These are phyloP conservation scores for Leptobrachium ailaonicum DNA, from an alignment of 2,113 vertebrate species.

Conservation along the genomic window DNA sequence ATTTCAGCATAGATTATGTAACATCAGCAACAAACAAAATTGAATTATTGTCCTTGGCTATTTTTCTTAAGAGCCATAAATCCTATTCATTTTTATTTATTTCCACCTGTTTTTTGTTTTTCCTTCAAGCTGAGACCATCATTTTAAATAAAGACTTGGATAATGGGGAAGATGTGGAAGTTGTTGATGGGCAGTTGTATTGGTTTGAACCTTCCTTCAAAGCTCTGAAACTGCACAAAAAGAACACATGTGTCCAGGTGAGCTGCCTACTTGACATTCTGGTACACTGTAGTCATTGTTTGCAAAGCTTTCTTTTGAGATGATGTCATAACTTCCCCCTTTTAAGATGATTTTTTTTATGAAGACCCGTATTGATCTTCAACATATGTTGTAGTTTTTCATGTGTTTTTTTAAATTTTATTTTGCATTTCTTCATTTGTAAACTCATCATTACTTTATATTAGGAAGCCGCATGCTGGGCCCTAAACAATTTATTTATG, in stretches of 20 bases:
- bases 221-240: constrained; percentile 81
- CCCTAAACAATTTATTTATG: constrained; percentile 84
- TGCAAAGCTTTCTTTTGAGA: not conserved
- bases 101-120: no score
- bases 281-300: not conserved
- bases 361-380: no score
- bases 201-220: constrained; percentile 85
- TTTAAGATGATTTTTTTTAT: not conserved
- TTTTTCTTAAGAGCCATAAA: not conserved
- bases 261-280: constrained; percentile 14
- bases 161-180: constrained; percentile 68
- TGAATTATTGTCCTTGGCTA: no score
- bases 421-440: not conserved
- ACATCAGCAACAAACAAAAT: no score
- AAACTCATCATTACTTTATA: not conserved
- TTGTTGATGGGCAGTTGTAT: constrained; percentile 66
- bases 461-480: constrained; percentile 90
- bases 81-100: not conserved
- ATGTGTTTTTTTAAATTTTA: constrained; percentile 24
- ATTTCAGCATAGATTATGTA: no score
- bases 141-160: constrained; percentile 82
- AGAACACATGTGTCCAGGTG: constrained; percentile 81
- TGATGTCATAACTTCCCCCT: no score
- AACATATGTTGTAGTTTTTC: no score
- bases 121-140: constrained; percentile 84